Conservation (phyloP, 2,113 vertebrate genomes). For the Phylloscopus trochiloides region DNA sequence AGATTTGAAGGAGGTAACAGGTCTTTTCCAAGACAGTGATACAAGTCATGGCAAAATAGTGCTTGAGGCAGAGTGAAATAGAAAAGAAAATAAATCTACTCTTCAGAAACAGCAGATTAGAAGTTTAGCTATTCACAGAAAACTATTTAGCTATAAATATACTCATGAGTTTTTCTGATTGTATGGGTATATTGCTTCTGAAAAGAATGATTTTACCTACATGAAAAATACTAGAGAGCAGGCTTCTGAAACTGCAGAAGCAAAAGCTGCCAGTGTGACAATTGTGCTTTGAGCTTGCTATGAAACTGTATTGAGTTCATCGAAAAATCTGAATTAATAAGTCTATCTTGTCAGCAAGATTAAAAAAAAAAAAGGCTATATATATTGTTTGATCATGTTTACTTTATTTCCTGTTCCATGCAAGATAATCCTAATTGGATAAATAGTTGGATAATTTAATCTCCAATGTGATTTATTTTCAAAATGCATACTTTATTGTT, state of each 20-base stretch:
- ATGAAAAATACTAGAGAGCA: neutral
- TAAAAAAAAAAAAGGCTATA: neutral
- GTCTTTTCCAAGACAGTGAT: neutral
- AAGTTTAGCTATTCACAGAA: neutral
- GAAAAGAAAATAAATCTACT: neutral
- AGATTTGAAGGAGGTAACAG: neutral
- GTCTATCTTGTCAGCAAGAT: neutral
- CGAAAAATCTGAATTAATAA: neutral
- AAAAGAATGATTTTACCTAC: neutral
- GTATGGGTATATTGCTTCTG: neutral
- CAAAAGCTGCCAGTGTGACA: neutral
- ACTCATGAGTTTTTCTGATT: neutral
- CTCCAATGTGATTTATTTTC: neutral
- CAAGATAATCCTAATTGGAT: constrained; percentile 40
- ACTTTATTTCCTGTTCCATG: constrained; percentile 14
- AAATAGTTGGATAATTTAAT: constrained; percentile 50
- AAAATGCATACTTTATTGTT: neutral
- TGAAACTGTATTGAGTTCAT: neutral
- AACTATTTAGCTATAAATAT: neutral
- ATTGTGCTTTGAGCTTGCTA: neutral
- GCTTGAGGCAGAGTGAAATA: neutral
- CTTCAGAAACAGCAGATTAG: neutral
- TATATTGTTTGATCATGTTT: constrained; percentile 6
- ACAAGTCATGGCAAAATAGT: neutral
- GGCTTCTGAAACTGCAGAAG: neutral